Conservation (phyloP, 1,140 invertebrate species). For the Mamestra configurata region DNA sequence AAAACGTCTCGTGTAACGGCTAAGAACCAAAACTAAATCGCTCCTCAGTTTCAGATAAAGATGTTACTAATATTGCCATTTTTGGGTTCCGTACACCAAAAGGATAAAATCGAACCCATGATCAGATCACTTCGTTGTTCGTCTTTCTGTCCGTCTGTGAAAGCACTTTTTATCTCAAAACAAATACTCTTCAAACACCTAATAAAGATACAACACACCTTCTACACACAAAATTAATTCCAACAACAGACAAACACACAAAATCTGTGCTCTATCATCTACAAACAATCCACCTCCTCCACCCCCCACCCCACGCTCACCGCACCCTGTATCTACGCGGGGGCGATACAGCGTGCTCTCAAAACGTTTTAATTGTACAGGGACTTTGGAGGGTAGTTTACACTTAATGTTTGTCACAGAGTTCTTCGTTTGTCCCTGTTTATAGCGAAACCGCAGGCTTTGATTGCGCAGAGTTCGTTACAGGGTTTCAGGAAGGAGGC, state of each 20-base stretch:
- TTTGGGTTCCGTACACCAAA: too few species aligned
- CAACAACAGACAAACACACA: constrained; percentile 50
- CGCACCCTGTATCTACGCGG: constrained; percentile 13
- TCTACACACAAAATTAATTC: constrained; percentile 54
- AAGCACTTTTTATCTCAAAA: neutral
- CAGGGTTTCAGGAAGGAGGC: constrained; percentile 5
- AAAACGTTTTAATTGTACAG: constrained; percentile 42
- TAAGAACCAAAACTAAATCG: too few species aligned
- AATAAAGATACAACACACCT: neutral
- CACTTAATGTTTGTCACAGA: constrained; percentile 42
- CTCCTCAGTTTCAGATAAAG: too few species aligned
- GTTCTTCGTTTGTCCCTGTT: constrained; percentile 35
- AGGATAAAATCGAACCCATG: too few species aligned
- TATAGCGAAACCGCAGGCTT: constrained; percentile 36
- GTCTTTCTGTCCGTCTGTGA: too few species aligned
- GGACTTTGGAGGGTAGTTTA: constrained; percentile 37
- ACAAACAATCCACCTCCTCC: constrained; percentile 50
- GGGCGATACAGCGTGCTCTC: constrained; percentile 24
- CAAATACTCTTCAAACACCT: neutral
- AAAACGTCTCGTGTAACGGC: too few species aligned
- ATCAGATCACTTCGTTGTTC: too few species aligned
- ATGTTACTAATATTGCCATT: too few species aligned
- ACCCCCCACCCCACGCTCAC: neutral
- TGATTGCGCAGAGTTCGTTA: constrained; percentile 21
- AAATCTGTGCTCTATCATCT: constrained; percentile 64